Conservation (phyloP, 2,888 invertebrate species). For the Anarsia innoxiella region DNA sequence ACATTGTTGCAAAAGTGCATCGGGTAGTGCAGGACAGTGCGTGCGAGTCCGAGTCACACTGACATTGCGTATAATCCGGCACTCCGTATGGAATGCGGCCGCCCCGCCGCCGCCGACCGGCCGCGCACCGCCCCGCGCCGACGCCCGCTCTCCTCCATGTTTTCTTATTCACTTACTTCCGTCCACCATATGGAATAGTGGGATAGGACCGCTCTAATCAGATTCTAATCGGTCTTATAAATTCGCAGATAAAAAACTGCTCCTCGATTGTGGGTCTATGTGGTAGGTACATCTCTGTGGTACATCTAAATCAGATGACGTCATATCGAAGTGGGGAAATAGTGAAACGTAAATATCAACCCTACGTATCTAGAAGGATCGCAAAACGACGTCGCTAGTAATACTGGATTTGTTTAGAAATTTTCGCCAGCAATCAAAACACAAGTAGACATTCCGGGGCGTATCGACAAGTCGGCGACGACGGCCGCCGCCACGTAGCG, state of each 20-base stretch:
- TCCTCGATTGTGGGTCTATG: too few species aligned
- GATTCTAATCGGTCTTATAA: conserved; percentile 37
- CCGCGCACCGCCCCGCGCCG: conserved; percentile 34
- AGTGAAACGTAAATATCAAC: conserved; percentile 13
- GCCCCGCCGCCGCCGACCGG: conserved; percentile 45
- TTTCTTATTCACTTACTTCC: conserved; percentile 63
- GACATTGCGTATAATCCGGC: conserved; percentile 72
- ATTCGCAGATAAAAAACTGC: conserved; percentile 11
- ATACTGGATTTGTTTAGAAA: conserved; percentile 15
- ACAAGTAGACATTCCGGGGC: conserved; percentile 43
- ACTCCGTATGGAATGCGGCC: conserved; percentile 73
- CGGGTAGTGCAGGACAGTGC: conserved; percentile 31
- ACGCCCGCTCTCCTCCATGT: conserved; percentile 58
- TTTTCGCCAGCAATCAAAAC: conserved; percentile 27
- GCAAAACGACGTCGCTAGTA: conserved; percentile 5
- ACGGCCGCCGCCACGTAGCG: conserved; percentile 55
- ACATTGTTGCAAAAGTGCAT: conserved; percentile 42
- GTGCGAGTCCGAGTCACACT: conserved; percentile 57
- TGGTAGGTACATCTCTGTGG: conserved; percentile 17
- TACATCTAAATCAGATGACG: conserved; percentile 28
- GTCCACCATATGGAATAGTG: conserved; percentile 65
- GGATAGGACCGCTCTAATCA: conserved; percentile 56
- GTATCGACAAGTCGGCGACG: conserved; percentile 28
- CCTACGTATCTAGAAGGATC: not conserved
- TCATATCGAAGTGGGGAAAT: conserved; percentile 24